phyloP scores from a whole-genome alignment of 2,888 invertebrate genomes.

The Anorthoa munda region DNA sequence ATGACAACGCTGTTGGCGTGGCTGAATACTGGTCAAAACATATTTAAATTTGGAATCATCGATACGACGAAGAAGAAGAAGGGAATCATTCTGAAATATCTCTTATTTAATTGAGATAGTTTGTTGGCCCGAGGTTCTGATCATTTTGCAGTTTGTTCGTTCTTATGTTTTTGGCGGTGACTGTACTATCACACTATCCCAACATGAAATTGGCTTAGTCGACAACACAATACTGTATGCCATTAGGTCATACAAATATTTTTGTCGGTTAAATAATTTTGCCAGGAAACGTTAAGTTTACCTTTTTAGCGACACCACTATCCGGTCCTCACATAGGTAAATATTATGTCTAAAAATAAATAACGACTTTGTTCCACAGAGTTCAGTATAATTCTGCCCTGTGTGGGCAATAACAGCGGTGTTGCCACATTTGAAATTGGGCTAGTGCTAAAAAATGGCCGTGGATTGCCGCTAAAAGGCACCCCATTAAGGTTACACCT shows the following conservation, averaged over 20 bases:
- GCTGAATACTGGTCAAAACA: too few relatives aligned
- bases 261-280: constrained; percentile 31
- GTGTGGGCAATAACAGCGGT: constrained; percentile 96
- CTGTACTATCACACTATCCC: background rate
- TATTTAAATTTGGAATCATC: too few relatives aligned
- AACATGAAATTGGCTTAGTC: background rate
- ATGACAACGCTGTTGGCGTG: too few relatives aligned
- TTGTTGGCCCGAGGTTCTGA: too few relatives aligned
- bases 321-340: constrained; percentile 28
- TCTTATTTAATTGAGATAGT: background rate
- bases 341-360: constrained; percentile 37
- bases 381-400: constrained; percentile 97
- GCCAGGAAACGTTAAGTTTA: constrained; percentile 35
- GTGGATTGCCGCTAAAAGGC: constrained; percentile 95
- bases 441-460: constrained; percentile 95
- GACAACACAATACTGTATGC: background rate
- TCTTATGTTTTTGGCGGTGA: background rate
- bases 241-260: constrained; percentile 19
- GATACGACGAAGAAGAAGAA: too few relatives aligned
- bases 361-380: constrained; percentile 88
- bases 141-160: background rate
- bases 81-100: background rate
- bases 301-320: constrained; percentile 3
- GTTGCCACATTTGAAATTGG: constrained; percentile 97
- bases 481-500: constrained; percentile 96